Conservation (phyloP, 2,113 vertebrate species). For the Ahaetulla prasina region DNA sequence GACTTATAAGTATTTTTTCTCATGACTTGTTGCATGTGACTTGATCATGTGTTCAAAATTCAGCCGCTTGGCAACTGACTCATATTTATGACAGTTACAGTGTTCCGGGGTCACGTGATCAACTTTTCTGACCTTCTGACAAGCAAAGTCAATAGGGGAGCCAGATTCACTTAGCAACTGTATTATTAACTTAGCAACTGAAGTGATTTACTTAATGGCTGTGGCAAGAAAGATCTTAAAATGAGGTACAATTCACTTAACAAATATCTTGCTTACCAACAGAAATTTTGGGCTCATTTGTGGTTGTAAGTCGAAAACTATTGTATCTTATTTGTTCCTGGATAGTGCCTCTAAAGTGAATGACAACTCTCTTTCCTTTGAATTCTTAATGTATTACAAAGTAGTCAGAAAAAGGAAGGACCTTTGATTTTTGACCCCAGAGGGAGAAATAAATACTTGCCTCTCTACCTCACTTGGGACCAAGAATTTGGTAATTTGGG, state of each 20-base stretch:
- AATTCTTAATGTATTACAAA: neutral
- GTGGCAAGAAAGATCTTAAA: too few species aligned
- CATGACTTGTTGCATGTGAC: neutral
- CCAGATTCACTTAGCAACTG: too few species aligned
- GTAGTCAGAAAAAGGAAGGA: neutral
- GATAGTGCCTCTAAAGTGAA: neutral
- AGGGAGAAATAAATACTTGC: neutral
- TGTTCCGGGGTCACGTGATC: too few species aligned
- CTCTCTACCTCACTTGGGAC: neutral
- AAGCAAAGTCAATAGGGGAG: too few species aligned
- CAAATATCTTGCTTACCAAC: too few species aligned
- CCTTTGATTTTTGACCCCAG: neutral
- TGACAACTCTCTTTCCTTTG: neutral
- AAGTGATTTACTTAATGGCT: too few species aligned
- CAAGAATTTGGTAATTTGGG: neutral
- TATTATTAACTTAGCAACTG: too few species aligned
- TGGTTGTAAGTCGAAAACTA: neutral
- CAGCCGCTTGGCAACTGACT: too few species aligned
- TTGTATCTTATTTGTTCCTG: neutral
- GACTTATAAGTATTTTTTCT: neutral
- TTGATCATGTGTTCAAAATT: neutral
- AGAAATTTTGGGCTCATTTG: too few species aligned
- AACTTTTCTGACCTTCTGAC: too few species aligned
- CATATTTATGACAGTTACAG: too few species aligned
- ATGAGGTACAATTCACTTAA: too few species aligned